Evolutionary conservation across 2,797 vertebrate genomes (phyloP).

Genomic region (Aulostomus chinensis): DNA sequence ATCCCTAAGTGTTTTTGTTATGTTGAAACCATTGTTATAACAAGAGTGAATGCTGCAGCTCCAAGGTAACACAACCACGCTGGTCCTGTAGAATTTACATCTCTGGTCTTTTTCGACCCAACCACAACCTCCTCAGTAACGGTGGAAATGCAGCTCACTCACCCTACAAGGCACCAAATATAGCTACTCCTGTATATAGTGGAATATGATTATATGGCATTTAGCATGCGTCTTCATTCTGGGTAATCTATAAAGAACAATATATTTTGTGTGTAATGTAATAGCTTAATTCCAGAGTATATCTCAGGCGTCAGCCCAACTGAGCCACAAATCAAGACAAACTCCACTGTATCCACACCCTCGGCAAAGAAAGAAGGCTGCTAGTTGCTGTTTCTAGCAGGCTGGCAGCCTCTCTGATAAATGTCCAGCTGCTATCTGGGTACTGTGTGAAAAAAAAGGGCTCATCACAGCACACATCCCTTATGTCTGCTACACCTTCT

Average conservation of each 20-base stretch:
- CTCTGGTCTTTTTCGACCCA: slow-evolving; percentile 8
- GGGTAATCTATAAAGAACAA: slow-evolving; percentile 41
- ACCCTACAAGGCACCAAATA: slow-evolving; percentile 7
- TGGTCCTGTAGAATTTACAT: slow-evolving; percentile 2
- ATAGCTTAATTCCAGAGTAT: slow-evolving; percentile 33
- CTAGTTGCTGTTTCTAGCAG: slow-evolving; percentile 8
- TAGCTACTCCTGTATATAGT: slow-evolving; percentile 33
- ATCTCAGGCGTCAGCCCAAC: slow-evolving; percentile 47
- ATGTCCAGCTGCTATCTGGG: slow-evolving; percentile 47
- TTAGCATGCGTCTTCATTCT: slow-evolving; percentile 33
- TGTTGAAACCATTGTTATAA: slow-evolving; percentile 11
- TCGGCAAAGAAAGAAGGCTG: slow-evolving; percentile 9
- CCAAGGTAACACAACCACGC: slow-evolving; percentile 1
- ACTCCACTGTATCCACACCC: slow-evolving; percentile 13
- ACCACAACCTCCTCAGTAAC: slow-evolving; percentile 32
- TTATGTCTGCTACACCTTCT: slow-evolving; percentile 4
- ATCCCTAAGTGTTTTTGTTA: slow-evolving; percentile 6
- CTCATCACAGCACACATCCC: slow-evolving; percentile 1
- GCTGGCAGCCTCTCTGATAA: slow-evolving; percentile 11
- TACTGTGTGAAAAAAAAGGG: slow-evolving; percentile 16
- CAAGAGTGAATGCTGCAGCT: slow-evolving; percentile 8
- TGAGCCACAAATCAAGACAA: slow-evolving; percentile 45
- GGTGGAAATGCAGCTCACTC: slow-evolving; percentile 2
- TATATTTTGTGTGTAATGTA: slow-evolving; percentile 40
- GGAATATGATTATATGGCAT: slow-evolving; percentile 32